phyloP scores from a whole-genome alignment of 1,140 invertebrate genomes.

The Ylistrum balloti region DNA sequence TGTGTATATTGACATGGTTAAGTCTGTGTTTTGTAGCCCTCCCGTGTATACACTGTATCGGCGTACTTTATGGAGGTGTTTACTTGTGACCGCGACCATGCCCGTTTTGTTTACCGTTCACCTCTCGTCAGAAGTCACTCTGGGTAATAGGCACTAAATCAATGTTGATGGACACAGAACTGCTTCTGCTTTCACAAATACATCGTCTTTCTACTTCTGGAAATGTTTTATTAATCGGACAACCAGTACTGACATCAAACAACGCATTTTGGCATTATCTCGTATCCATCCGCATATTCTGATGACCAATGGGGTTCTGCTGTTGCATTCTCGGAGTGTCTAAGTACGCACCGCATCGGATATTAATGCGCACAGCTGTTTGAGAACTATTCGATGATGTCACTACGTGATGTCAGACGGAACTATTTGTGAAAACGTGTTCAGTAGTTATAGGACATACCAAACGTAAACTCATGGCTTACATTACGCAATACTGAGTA shows the following conservation, averaged over 20 bases:
- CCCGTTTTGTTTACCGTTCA: neutral
- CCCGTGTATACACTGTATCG: slow-evolving; percentile 15
- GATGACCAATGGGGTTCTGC: neutral
- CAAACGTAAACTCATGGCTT: neutral
- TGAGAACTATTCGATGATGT: neutral
- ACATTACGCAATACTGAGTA: neutral
- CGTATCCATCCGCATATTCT: neutral
- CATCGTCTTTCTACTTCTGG: slow-evolving; percentile 5
- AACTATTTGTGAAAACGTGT: neutral
- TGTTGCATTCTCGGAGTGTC: neutral
- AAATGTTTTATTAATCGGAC: slow-evolving; percentile 36
- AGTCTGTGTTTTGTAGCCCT: neutral
- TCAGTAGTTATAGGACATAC: neutral
- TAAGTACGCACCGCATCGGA: neutral
- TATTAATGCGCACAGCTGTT: neutral
- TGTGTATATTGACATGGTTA: no score
- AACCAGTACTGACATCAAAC: neutral
- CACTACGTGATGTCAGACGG: neutral
- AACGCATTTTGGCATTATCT: neutral
- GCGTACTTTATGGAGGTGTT: neutral
- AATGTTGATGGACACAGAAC: neutral
- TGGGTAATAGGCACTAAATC: neutral
- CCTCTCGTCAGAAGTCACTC: neutral
- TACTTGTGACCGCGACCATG: neutral
- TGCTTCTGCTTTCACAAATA: neutral